Base-by-base conservation (phyloP, 1,140 invertebrate genomes). In the Pachypsylla venusta region DNA sequence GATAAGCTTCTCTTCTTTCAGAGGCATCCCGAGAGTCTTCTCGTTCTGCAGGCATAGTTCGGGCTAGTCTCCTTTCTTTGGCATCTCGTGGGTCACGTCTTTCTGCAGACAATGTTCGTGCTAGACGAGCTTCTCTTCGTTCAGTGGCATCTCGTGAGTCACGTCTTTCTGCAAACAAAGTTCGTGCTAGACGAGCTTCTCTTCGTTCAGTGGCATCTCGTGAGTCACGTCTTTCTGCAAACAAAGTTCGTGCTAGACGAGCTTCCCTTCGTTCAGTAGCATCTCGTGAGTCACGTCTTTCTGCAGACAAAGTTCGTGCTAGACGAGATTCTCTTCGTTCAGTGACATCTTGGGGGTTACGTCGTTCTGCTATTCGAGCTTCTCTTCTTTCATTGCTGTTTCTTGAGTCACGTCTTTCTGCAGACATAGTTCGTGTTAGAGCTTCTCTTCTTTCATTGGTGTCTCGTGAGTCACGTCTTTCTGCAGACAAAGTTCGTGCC, bases 121-220 rank as follows among this genome's bases (percentile, higher is more conserved):
- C 39, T 25, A 48, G 42, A 3, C 42, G 42, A n/a, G 16, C 42
- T n/a, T 48, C 42, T 48, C 42, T 48, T 10, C 22, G 16, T 7
- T 48, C 16, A 48, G 22, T 22, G n/a, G n/a, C n/a, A n/a, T n/a
- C n/a, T n/a, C n/a, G n/a, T n/a, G n/a, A n/a, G 16, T 59, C 42
- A 22, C 40, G 14, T 16, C 40, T 19, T 53, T 56, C 58, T 22
- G 35, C 13, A 16, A 2, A 2, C 4, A 25, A 42, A 2, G 1
- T 53, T 25, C 57, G n/a, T 20, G 19, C 2, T 26, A 39, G 27
- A n/a, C 35, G 57, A 4, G 25, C 5, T 10, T 54, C 58, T 20
- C 58, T 19, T 26, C 48, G 58, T 59, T 59, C 58, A 25, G 22
- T 7, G 26, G 48, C 14, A 5, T n/a, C n/a, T n/a, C n/a, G n/a